These are phyloP conservation scores for Dicyrtomina minuta DNA, from an alignment of 2,888 invertebrate species.

Conservation along the genomic window DNA sequence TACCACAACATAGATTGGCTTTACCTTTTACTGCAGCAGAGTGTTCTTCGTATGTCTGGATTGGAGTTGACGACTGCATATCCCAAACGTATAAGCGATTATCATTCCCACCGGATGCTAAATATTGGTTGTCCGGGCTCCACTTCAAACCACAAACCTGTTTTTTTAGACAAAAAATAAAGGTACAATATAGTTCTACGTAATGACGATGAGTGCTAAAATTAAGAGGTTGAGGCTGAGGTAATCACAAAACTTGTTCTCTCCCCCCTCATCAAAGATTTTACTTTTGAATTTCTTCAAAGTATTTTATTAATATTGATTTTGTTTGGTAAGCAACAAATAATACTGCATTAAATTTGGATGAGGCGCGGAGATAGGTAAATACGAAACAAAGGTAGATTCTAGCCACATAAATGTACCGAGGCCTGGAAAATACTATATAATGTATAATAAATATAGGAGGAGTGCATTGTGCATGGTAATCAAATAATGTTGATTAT, in stretches of 20 bases:
- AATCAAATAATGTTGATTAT: not conserved
- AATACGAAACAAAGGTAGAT: too few relatives aligned
- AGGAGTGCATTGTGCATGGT: not conserved
- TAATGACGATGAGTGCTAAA: slow-evolving; percentile 1
- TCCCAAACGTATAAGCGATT: slow-evolving; percentile 92
- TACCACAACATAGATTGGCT: slow-evolving; percentile 9
- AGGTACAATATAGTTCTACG: slow-evolving; percentile 18
- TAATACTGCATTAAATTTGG: not conserved
- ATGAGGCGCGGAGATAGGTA: too few relatives aligned
- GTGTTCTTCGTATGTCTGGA: slow-evolving; percentile 95
- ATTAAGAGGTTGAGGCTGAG: not conserved
- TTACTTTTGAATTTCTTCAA: not conserved
- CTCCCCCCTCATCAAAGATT: not conserved
- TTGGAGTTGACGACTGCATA: slow-evolving; percentile 80
- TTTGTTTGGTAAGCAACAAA: not conserved
- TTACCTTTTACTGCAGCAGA: slow-evolving; percentile 85
- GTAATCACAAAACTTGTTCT: slow-evolving; percentile 13
- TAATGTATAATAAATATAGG: not conserved
- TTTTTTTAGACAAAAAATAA: slow-evolving; percentile 4
- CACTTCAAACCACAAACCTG: slow-evolving; percentile 90
- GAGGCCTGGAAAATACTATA: too few relatives aligned
- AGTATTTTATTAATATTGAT: not conserved
- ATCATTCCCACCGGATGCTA: slow-evolving; percentile 98
- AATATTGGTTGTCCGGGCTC: slow-evolving; percentile 95
- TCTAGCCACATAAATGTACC: too few relatives aligned